A percentile compares a stretch with the other conserved stretches of the same genome.
Conservation (phyloP, 2,888 invertebrate species). For the Scaptodrosophila latifasciaeformis region DNA sequence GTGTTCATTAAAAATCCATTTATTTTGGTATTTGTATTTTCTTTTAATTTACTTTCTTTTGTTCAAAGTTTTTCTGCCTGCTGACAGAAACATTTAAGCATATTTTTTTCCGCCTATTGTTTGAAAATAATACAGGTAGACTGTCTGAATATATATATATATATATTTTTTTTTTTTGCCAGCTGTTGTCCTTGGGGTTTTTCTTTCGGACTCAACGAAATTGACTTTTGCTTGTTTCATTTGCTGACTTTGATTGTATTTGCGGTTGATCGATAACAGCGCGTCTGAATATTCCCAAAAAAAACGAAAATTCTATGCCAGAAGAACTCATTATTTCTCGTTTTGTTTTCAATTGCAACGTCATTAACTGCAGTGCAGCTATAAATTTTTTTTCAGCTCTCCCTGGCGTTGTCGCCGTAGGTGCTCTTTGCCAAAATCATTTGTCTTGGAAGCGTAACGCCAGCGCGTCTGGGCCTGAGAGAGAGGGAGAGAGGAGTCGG, state of each 20-base stretch:
- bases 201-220: constrained; percentile 25
- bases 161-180: background rate
- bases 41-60: constrained; percentile 56
- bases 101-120: too few species aligned
- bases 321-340: constrained; percentile 61
- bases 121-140: constrained; percentile 12
- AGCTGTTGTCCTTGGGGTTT: background rate
- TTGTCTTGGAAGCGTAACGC: constrained; percentile 40
- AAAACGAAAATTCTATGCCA: constrained; percentile 18
- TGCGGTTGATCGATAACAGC: constrained; percentile 60
- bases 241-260: constrained; percentile 43
- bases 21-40: constrained; percentile 43
- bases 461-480: constrained; percentile 22
- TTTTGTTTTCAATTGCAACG: constrained; percentile 64
- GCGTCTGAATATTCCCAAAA: constrained; percentile 36
- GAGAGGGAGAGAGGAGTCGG: constrained; percentile 12
- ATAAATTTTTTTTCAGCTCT: constrained; percentile 31
- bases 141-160: too few species aligned
- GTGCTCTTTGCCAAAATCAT: constrained; percentile 49
- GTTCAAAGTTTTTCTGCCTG: constrained; percentile 42
- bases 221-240: constrained; percentile 38
- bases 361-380: constrained; percentile 56
- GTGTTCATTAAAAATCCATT: constrained; percentile 49
- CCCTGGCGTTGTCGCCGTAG: background rate
- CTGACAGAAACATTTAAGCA: constrained; percentile 57